Conservation (phyloP, 2,888 invertebrate species). For the Ornithoptera priamus region DNA sequence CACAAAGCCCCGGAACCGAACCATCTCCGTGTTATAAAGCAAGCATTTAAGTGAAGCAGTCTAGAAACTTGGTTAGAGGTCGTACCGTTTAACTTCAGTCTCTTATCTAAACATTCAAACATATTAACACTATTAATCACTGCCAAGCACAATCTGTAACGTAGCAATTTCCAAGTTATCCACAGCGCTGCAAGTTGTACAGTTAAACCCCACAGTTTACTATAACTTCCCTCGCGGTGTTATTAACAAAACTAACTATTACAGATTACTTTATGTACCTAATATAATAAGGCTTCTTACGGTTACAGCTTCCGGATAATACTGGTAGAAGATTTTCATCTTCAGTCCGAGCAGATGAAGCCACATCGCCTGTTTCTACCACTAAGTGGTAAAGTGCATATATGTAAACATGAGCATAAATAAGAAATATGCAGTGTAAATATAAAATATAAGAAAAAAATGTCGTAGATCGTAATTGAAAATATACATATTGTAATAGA, state of each 20-base stretch:
- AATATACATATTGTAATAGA: too few species aligned
- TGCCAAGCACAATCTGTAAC: slow-evolving; percentile 13
- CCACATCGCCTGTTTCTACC: too few species aligned
- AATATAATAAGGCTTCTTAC: neutral
- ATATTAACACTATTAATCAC: slow-evolving; percentile 13
- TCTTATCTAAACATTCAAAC: slow-evolving; percentile 13
- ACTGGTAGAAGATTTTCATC: too few species aligned
- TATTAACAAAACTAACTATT: slow-evolving; percentile 6
- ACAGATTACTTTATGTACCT: neutral
- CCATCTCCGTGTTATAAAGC: too few species aligned
- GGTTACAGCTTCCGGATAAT: too few species aligned
- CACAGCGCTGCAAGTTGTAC: slow-evolving; percentile 8
- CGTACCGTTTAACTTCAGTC: neutral
- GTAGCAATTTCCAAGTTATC: slow-evolving; percentile 11
- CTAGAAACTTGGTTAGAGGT: neutral
- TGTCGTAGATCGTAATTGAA: too few species aligned
- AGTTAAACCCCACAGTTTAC: slow-evolving; percentile 16
- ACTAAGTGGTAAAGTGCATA: too few species aligned
- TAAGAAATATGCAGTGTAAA: too few species aligned
- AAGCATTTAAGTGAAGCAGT: neutral
- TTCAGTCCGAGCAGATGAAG: too few species aligned
- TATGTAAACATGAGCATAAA: too few species aligned
- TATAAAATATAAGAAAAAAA: too few species aligned
- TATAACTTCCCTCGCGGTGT: slow-evolving; percentile 6
- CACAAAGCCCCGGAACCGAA: too few species aligned